Evolutionary conservation across 1,140 invertebrate genomes (phyloP), one percentile per base, ranked within the genome.

Genomic region (Lasioglossum albipes): DNA sequence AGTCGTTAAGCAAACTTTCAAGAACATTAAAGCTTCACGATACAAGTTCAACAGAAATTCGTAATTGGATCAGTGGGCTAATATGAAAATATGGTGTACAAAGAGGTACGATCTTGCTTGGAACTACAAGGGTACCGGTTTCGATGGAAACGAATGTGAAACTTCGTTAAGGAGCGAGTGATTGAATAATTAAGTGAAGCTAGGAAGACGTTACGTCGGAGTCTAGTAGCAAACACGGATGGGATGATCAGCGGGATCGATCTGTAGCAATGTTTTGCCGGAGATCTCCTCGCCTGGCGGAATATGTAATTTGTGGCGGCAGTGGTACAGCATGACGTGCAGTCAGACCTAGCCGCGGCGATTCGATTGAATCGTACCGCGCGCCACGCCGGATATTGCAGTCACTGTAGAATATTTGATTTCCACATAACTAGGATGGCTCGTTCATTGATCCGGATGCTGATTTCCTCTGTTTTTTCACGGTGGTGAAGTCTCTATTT

Each of bases 391-490:
- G 90, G 90, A 91, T 90, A 91, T 91, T 90, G 89, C 86, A 82
- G 84, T 88, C 88, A 89, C 83, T 78, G 86, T 90, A 89, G 87
- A 90, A 85, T 89, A 91, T 91, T 91, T 85, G 90, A 91, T 91
- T 91, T 90, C 77, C 73, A 84, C 79, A 76, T 89, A 89, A 85
- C 81, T 85, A 84, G 84, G 85, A 84, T 66, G 72, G 72, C 22
- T 82, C 57, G 77, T 68, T 78, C 73, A 65, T 64, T 68, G 83
- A 85, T 85, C 84, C 59, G 67, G 62, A 84, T 72, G 13, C 77
- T 68, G 64, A 80, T 54, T 75, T 59, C 78, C 64, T 68, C 42
- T 81, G 61, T 84, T 69, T 67, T 65, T 83, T 59, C 64, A 61
- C 52, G 52, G 57, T 42, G 54, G 65, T 83, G 7, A 41, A 41